Evolutionary conservation across 2,113 vertebrate species (phyloP).

Genomic region (Platysteira castanea): DNA sequence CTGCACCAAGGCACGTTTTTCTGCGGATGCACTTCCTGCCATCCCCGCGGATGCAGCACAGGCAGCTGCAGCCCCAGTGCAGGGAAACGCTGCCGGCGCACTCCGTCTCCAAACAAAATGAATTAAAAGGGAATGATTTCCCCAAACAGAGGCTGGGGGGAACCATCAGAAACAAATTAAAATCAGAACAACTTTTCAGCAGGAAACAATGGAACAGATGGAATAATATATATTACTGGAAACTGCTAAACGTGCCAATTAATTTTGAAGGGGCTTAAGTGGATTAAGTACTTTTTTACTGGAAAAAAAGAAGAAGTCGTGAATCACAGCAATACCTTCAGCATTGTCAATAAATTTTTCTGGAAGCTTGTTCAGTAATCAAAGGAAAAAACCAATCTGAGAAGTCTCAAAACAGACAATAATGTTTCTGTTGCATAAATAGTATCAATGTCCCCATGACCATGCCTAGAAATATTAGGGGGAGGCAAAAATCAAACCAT

Average conservation of each 20-base stretch:
- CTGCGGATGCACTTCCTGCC: not conserved
- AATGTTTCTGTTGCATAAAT: not conserved
- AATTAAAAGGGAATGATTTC: not conserved
- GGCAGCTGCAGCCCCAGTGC: not conserved
- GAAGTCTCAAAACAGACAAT: not conserved
- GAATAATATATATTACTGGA: conserved; percentile 34
- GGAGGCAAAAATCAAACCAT: not conserved
- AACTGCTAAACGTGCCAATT: conserved; percentile 27
- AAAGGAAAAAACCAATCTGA: not conserved
- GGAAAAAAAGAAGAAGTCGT: not conserved
- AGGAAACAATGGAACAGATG: conserved; percentile 39
- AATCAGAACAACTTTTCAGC: conserved; percentile 40
- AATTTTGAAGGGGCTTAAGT: conserved; percentile 18
- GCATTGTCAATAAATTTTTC: not conserved
- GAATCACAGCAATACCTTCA: conserved; percentile 3
- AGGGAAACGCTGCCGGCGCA: not conserved
- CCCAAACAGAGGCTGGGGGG: not conserved
- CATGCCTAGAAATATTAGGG: not conserved
- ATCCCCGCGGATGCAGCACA: not conserved
- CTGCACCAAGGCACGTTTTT: not conserved
- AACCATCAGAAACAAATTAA: conserved; percentile 36
- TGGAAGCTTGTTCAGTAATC: not conserved
- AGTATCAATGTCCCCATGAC: not conserved
- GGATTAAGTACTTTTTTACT: not conserved
- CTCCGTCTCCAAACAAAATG: not conserved